phyloP scores from a whole-genome alignment of 2,113 vertebrate genomes.

The Amblyopsis rosae region DNA sequence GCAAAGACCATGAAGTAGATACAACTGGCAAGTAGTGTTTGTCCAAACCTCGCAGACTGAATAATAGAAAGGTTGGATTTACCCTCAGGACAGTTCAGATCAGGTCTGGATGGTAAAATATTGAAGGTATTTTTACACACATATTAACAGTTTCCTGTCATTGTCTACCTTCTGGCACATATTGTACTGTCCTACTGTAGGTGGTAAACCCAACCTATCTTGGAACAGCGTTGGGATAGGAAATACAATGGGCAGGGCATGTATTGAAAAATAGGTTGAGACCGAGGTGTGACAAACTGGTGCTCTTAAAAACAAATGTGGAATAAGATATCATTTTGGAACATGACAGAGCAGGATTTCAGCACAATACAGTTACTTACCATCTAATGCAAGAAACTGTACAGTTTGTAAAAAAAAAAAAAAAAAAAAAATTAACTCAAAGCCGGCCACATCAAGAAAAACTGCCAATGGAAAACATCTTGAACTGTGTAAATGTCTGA shows the following conservation, averaged over 20 bases:
- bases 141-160: slow-evolving; percentile 28
- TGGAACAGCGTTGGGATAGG: background rate
- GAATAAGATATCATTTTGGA: no score
- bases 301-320: no score
- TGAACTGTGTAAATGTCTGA: background rate
- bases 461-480: slow-evolving; percentile 41
- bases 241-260: slow-evolving; percentile 4
- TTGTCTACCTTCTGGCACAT: slow-evolving; percentile 33
- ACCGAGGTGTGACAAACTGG: background rate
- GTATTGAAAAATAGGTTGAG: slow-evolving; percentile 4
- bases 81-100: background rate
- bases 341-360: no score
- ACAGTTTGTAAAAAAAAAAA: background rate
- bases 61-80: background rate
- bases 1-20: background rate
- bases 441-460: slow-evolving; percentile 15
- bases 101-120: slow-evolving; percentile 27
- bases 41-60: no score
- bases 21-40: background rate
- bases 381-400: background rate
- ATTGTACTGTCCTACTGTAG: background rate
- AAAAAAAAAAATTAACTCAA: no score
- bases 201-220: slow-evolving; percentile 19
- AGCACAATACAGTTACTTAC: no score
- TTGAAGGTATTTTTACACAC: background rate